phyloP scores from a whole-genome alignment of 2,113 vertebrate genomes.

The Oxygymnocypris stewartii region DNA sequence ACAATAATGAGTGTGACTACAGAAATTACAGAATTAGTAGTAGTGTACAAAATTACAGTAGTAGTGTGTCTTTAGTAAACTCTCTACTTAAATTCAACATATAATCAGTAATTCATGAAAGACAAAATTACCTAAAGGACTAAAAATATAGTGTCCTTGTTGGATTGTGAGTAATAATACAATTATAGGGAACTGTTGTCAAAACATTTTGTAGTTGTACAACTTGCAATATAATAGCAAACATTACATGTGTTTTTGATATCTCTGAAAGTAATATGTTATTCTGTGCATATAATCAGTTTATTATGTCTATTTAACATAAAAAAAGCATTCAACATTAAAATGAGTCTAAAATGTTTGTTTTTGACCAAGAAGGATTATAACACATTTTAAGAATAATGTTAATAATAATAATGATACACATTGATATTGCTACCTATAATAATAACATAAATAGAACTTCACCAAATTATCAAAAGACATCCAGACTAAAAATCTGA shows the following conservation, averaged over 20 bases:
- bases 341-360: background rate
- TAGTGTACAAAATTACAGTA: background rate
- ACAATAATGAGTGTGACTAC: background rate
- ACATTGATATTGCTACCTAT: background rate
- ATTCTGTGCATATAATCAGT: background rate
- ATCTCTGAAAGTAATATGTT: background rate
- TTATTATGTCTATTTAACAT: background rate
- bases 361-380: too few species aligned
- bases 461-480: background rate
- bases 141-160: background rate
- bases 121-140: background rate
- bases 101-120: slow-evolving; percentile 21
- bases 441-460: background rate
- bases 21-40: too few species aligned
- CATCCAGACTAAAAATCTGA: too few species aligned
- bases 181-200: background rate
- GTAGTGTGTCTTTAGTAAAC: background rate
- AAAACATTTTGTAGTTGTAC: background rate
- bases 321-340: background rate
- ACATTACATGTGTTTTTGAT: background rate
- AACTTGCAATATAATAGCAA: background rate
- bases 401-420: too few species aligned
- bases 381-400: too few species aligned
- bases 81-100: background rate
- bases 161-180: background rate